A percentile compares a stretch with the other conserved stretches of the same genome.
phyloP scores from a whole-genome alignment of 2,888 invertebrate species.

The Drosophila diplacantha region DNA sequence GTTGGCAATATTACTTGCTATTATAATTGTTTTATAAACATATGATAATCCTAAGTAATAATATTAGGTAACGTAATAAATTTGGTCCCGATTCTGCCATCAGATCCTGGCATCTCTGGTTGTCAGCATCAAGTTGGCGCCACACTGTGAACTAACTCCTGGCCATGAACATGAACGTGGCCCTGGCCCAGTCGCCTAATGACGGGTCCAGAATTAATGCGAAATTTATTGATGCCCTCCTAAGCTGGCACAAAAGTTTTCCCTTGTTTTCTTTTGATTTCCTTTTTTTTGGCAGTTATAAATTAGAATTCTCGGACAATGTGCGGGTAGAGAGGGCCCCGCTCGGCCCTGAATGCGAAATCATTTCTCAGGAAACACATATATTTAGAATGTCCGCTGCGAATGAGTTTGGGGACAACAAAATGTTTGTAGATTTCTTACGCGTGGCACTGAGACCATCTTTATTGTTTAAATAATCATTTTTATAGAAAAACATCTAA shows the following conservation, averaged over 20 bases:
- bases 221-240: slow-evolving; percentile 58
- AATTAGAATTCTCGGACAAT: slow-evolving; percentile 47
- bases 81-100: background rate
- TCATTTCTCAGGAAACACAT: slow-evolving; percentile 51
- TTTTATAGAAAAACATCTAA: background rate
- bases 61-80: background rate
- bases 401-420: slow-evolving; percentile 9
- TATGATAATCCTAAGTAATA: too few relatives aligned
- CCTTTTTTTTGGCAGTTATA: slow-evolving; percentile 54
- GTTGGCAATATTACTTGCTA: too few relatives aligned
- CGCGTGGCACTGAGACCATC: background rate
- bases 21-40: background rate
- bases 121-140: slow-evolving; percentile 47
- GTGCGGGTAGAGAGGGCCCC: background rate
- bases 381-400: slow-evolving; percentile 29
- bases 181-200: slow-evolving; percentile 24
- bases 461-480: background rate
- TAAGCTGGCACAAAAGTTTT: slow-evolving; percentile 37
- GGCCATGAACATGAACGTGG: slow-evolving; percentile 17
- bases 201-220: slow-evolving; percentile 52
- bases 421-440: slow-evolving; percentile 1
- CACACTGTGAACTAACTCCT: slow-evolving; percentile 36
- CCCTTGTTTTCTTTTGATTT: slow-evolving; percentile 30
- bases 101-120: slow-evolving; percentile 26
- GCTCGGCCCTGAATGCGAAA: slow-evolving; percentile 17